Evolutionary conservation across 2,888 invertebrate genomes (phyloP).

Genomic region (Callosobruchus maculatus): DNA sequence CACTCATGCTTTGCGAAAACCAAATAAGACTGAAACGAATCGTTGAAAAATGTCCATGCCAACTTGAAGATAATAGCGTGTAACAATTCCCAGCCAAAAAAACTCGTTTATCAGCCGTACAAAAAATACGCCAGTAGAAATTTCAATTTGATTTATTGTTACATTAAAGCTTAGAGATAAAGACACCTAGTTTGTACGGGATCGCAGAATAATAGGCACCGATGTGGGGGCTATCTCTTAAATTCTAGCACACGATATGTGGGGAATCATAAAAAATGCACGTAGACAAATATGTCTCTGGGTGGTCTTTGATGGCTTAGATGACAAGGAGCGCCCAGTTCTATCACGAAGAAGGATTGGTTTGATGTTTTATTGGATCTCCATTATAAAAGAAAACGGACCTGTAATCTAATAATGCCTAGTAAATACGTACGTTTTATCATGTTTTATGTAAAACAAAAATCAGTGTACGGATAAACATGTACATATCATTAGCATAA

Average conservation of each 20-base stretch:
- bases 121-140: not conserved
- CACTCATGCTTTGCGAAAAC: too few relatives aligned
- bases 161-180: not conserved
- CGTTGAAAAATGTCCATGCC: not conserved
- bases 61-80: not conserved
- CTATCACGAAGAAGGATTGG: too few relatives aligned
- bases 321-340: not conserved
- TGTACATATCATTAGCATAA: too few relatives aligned
- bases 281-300: not conserved
- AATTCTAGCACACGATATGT: not conserved
- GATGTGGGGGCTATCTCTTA: not conserved
- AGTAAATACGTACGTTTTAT: too few relatives aligned
- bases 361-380: too few relatives aligned
- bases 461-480: too few relatives aligned
- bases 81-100: not conserved
- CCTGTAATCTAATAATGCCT: too few relatives aligned
- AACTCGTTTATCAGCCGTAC: not conserved
- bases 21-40: too few relatives aligned
- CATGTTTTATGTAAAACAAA: too few relatives aligned
- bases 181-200: not conserved
- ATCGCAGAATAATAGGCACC: not conserved
- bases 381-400: too few relatives aligned
- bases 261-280: not conserved
- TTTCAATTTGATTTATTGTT: not conserved
- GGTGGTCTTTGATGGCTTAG: not conserved